A percentile compares a stretch with the other conserved stretches of the same genome.
Evolutionary conservation across 2,888 invertebrate species (phyloP).

Genomic region (Polia nebulosa): DNA sequence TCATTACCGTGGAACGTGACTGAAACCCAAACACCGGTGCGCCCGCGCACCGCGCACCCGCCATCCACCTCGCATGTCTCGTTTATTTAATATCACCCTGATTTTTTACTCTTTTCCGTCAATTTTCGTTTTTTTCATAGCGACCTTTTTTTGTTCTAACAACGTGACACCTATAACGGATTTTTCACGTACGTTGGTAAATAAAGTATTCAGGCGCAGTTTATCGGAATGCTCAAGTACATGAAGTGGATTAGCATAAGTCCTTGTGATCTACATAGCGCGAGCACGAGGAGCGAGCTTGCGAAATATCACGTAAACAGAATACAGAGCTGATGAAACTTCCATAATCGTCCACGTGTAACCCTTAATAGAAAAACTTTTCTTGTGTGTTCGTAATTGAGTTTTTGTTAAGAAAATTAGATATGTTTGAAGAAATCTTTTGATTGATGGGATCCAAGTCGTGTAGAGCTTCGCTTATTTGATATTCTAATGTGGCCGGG

Average conservation of each 20-base stretch:
- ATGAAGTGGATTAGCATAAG: constrained; percentile 74
- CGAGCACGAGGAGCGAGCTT: constrained; percentile 39
- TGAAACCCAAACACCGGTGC: constrained; percentile 79
- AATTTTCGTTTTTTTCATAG: constrained; percentile 75
- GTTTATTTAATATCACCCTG: constrained; percentile 85
- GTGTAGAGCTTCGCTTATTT: constrained; percentile 64
- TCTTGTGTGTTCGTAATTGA: constrained; percentile 67
- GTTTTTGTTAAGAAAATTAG: constrained; percentile 69
- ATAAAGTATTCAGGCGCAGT: constrained; percentile 68
- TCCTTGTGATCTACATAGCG: constrained; percentile 75
- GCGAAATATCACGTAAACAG: constrained; percentile 63
- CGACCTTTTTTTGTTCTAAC: constrained; percentile 76
- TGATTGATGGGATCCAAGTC: constrained; percentile 60
- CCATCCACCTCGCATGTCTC: constrained; percentile 78
- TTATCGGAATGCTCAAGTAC: constrained; percentile 60
- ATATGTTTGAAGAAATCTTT: constrained; percentile 64
- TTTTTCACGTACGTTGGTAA: constrained; percentile 71
- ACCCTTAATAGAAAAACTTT: constrained; percentile 78
- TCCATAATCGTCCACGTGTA: constrained; percentile 76
- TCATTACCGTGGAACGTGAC: constrained; percentile 88
- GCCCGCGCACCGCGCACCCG: constrained; percentile 61
- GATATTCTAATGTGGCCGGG: constrained; percentile 56
- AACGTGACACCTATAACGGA: constrained; percentile 81
- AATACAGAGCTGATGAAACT: constrained; percentile 72
- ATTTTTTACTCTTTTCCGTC: constrained; percentile 84